Conservation (phyloP, 2,797 vertebrate species). For the Scleropages formosus region DNA sequence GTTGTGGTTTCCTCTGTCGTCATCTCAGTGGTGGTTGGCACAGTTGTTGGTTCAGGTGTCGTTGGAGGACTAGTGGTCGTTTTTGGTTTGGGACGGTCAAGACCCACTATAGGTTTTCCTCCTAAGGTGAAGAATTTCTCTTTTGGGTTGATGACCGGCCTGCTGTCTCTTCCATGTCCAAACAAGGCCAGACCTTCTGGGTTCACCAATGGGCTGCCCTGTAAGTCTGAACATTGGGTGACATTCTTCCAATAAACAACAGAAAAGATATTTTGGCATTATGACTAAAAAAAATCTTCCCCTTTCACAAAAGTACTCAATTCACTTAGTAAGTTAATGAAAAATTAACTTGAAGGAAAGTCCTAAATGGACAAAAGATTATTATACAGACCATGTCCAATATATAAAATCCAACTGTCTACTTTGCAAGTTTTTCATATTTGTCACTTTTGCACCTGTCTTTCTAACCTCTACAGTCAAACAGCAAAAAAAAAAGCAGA, state of each 20-base stretch:
- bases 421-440: too few relatives aligned
- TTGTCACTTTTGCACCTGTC: too few relatives aligned
- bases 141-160: conserved; percentile 87
- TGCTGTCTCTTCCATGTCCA: conserved; percentile 84
- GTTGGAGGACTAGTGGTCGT: conserved; percentile 61
- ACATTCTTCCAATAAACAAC: background rate
- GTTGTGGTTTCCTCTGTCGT: conserved; percentile 65
- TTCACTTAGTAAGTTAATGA: background rate
- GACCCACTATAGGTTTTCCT: conserved; percentile 87
- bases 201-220: conserved; percentile 87
- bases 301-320: background rate
- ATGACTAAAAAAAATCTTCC: background rate
- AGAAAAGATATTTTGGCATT: background rate
- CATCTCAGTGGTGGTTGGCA: conserved; percentile 69
- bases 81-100: conserved; percentile 76
- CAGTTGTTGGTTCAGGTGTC: conserved; percentile 57
- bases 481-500: too few relatives aligned
- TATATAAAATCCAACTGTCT: too few relatives aligned
- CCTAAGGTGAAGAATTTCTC: conserved; percentile 89
- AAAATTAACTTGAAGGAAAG: too few relatives aligned
- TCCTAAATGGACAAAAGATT: too few relatives aligned
- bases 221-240: conserved; percentile 69
- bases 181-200: conserved; percentile 90
- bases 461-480: too few relatives aligned
- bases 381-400: too few relatives aligned